A percentile compares a stretch with the other conserved stretches of the same genome.
These are phyloP conservation scores for Sycophaga agraensis DNA, from an alignment of 1,140 invertebrate genomes.

Conservation along the genomic window DNA sequence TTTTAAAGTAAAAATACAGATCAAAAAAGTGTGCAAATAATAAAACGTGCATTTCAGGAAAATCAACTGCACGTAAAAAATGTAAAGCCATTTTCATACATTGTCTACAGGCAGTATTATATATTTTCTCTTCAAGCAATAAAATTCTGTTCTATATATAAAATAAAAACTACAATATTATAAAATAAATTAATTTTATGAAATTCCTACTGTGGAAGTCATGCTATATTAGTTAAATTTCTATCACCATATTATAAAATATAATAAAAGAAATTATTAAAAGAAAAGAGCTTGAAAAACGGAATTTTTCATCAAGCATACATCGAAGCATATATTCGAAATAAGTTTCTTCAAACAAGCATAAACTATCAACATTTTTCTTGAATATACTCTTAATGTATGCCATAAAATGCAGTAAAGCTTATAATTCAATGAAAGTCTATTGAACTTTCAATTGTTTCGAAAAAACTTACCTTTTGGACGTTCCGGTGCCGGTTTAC, in stretches of 20 bases:
- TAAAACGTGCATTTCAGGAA: conserved; percentile 14
- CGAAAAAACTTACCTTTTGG: conserved; percentile 71
- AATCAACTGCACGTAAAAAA: background rate
- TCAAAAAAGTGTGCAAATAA: conserved; percentile 4
- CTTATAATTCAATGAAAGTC: background rate
- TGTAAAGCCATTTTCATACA: conserved; percentile 10
- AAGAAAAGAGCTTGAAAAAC: background rate
- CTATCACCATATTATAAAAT: conserved; percentile 21
- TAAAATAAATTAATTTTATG: background rate
- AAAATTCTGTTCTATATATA: background rate
- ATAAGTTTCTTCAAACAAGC: too few relatives aligned
- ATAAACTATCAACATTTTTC: too few relatives aligned
- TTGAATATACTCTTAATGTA: background rate
- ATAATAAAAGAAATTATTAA: conserved; percentile 18
- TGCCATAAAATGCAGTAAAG: background rate
- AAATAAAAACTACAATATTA: background rate
- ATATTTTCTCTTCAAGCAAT: background rate
- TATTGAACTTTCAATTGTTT: background rate
- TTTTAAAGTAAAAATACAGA: background rate
- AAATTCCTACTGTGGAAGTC: background rate
- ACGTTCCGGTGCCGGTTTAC: conserved; percentile 83
- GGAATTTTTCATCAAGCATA: background rate
- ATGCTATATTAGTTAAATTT: conserved; percentile 2
- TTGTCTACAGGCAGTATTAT: background rate
- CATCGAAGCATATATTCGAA: background rate